phyloP scores from a whole-genome alignment of 2,888 invertebrate species.

The Miltochrista miniata region DNA sequence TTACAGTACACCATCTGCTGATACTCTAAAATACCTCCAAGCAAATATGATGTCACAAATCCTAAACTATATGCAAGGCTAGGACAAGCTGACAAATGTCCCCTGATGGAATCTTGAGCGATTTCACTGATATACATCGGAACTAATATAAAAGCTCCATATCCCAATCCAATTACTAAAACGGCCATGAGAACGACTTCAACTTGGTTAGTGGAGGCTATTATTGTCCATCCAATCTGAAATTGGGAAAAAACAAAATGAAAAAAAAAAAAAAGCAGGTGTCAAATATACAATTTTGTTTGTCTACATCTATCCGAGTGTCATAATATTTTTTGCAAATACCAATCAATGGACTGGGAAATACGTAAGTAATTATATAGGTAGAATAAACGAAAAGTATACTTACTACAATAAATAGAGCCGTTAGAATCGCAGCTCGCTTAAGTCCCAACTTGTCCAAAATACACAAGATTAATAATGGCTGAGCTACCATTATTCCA shows the following conservation, averaged over 20 bases:
- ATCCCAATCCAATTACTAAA: constrained; percentile 57
- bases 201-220: constrained; percentile 45
- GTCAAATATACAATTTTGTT: too few species aligned
- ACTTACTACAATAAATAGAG: constrained; percentile 53
- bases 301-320: too few species aligned
- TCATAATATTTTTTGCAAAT: neutral
- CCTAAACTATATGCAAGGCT: constrained; percentile 59
- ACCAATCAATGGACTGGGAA: too few species aligned
- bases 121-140: constrained; percentile 63
- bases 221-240: constrained; percentile 59
- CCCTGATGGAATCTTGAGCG: constrained; percentile 63
- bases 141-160: constrained; percentile 47
- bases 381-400: neutral
- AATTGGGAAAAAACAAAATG: constrained; percentile 8
- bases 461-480: constrained; percentile 39
- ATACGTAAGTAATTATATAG: too few species aligned
- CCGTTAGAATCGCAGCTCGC: constrained; percentile 39
- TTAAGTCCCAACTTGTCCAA: constrained; percentile 60
- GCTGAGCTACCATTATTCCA: constrained; percentile 41
- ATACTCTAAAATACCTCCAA: constrained; percentile 59
- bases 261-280: too few species aligned
- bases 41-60: constrained; percentile 55
- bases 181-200: constrained; percentile 54
- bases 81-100: constrained; percentile 55
- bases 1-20: constrained; percentile 52